phyloP scores from a whole-genome alignment of 2,113 vertebrate species.

The Ranitomeya imitator region DNA sequence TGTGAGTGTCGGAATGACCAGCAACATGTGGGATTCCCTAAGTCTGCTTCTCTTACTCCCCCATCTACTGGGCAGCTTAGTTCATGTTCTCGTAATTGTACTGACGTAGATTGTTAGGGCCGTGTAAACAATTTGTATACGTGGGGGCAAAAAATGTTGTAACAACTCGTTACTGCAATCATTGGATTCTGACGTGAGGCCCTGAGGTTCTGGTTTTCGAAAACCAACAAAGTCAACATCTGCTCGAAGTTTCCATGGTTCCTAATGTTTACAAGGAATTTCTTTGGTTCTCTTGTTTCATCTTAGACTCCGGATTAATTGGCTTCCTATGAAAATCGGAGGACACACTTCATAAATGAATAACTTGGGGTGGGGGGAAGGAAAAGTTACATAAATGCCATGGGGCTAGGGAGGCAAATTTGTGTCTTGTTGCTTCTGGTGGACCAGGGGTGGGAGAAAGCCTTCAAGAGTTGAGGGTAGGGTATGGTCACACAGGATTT shows the following conservation, averaged over 20 bases:
- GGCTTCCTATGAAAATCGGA: background rate
- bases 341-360: too few species aligned
- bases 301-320: background rate
- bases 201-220: background rate
- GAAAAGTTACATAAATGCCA: too few species aligned
- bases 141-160: background rate
- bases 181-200: background rate
- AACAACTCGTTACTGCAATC: background rate
- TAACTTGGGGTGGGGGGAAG: too few species aligned
- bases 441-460: too few species aligned
- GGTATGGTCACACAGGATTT: too few species aligned
- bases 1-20: slow-evolving; percentile 29
- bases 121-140: background rate
- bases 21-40: slow-evolving; percentile 22
- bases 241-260: background rate
- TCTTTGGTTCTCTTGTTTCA: background rate
- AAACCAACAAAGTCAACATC: background rate
- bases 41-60: background rate
- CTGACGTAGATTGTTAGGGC: background rate
- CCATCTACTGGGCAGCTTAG: slow-evolving; percentile 10
- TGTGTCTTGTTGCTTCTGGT: too few species aligned
- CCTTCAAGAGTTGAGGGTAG: too few species aligned
- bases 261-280: background rate
- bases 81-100: background rate
- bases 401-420: too few species aligned